These are phyloP conservation scores for Elmis aenea DNA, from an alignment of 2,888 invertebrate genomes.

Conservation along the genomic window DNA sequence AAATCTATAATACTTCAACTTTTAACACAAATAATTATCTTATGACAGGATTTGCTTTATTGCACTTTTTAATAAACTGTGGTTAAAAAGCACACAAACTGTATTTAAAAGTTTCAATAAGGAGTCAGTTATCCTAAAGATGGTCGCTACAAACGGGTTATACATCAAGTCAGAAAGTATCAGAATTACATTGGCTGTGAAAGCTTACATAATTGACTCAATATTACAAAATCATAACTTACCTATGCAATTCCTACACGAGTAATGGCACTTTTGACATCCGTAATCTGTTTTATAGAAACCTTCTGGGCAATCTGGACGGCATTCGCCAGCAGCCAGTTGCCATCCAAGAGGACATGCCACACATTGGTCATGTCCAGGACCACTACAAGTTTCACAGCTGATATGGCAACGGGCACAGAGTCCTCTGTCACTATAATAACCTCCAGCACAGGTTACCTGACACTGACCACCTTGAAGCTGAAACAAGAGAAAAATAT, in stretches of 20 bases:
- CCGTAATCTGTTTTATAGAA: conserved; percentile 78
- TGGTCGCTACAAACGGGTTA: too few species aligned
- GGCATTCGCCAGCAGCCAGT: conserved; percentile 77
- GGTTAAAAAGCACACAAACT: too few species aligned
- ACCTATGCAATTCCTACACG: conserved; percentile 84
- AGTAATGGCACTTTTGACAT: conserved; percentile 85
- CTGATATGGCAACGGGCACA: conserved; percentile 81
- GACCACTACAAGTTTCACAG: conserved; percentile 81
- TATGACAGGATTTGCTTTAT: too few species aligned
- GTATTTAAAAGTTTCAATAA: too few species aligned
- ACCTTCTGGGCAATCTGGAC: conserved; percentile 80
- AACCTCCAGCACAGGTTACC: conserved; percentile 74
- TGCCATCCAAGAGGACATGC: conserved; percentile 77
- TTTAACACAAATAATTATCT: too few species aligned
- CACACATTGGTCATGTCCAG: conserved; percentile 78
- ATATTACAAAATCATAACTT: too few species aligned
- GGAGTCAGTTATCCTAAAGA: too few species aligned
- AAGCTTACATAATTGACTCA: too few species aligned
- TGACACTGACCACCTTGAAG: conserved; percentile 80
- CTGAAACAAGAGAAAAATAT: conserved; percentile 26
- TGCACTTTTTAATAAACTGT: too few species aligned
- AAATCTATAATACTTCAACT: too few species aligned
- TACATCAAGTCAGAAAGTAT: too few species aligned
- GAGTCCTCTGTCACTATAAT: conserved; percentile 79
- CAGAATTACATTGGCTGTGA: too few species aligned